Percentiles rank a stretch among this genome's conserved stretches.
Evolutionary conservation across 2,888 invertebrate species (phyloP).

Genomic region (Melanostoma scalare): DNA sequence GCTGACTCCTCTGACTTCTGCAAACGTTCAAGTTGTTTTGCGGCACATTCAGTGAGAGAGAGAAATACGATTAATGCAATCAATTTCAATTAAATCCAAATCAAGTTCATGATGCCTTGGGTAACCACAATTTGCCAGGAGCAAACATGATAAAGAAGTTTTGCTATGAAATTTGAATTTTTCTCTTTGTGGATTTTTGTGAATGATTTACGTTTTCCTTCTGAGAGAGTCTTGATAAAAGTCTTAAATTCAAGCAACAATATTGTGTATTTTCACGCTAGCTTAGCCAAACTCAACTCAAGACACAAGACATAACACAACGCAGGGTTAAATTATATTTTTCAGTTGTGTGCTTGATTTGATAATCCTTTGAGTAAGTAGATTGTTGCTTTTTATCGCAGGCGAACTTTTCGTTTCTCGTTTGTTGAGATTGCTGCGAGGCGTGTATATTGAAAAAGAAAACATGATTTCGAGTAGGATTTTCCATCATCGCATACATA

Average conservation of each 20-base stretch:
- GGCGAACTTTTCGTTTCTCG: conserved; percentile 5
- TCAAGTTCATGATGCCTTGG: conserved; percentile 10
- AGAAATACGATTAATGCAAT: conserved; percentile 29
- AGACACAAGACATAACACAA: background rate
- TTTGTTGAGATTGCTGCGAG: background rate
- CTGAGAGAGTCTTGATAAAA: conserved; percentile 7
- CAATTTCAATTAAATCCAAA: conserved; percentile 38
- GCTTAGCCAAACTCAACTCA: background rate
- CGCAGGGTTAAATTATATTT: conserved; percentile 10
- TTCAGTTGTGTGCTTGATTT: conserved; percentile 15
- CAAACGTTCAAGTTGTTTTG: conserved; percentile 23
- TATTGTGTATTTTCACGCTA: background rate
- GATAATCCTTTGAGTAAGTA: conserved; percentile 3
- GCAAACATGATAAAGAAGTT: background rate
- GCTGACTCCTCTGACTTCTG: background rate
- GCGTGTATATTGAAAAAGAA: background rate
- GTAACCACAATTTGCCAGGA: conserved; percentile 19
- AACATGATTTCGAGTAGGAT: background rate
- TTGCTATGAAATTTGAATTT: background rate
- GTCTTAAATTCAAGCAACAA: background rate
- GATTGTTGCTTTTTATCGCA: background rate
- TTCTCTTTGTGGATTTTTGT: background rate
- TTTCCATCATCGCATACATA: background rate
- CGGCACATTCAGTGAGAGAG: conserved; percentile 9
- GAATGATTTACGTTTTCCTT: background rate